A percentile compares a stretch with the other conserved stretches of the same genome.
Evolutionary conservation across 2,797 vertebrate species (phyloP).

Genomic region (Tenualosa ilisha): DNA sequence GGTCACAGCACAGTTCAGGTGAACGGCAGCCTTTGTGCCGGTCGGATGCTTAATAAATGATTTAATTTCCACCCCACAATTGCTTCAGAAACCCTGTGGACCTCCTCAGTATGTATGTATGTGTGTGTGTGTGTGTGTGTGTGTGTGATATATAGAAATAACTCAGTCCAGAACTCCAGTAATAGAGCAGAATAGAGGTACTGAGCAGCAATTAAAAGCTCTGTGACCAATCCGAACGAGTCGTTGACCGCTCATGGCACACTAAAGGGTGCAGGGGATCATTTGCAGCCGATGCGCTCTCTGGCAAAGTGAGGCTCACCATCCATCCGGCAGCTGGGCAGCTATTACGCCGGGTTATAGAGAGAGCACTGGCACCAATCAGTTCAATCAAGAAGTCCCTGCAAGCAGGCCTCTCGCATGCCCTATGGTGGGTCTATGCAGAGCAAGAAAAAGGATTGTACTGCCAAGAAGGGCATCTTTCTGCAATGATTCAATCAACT

Average conservation of each 20-base stretch:
- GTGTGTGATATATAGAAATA: neutral
- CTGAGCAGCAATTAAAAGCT: slow-evolving; percentile 28
- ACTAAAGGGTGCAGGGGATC: neutral
- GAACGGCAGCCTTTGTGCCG: slow-evolving; percentile 31
- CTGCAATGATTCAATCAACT: slow-evolving; percentile 4
- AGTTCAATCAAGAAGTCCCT: neutral
- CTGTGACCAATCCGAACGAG: neutral
- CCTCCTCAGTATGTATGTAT: slow-evolving; percentile 13
- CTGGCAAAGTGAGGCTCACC: neutral
- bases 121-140: slow-evolving; percentile 2
- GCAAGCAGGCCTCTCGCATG: neutral
- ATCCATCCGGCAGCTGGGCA: neutral
- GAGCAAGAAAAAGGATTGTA: neutral
- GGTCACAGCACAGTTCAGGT: slow-evolving; percentile 44
- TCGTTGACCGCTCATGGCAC: neutral
- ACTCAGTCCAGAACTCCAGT: neutral
- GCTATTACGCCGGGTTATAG: neutral
- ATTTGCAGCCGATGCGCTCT: neutral
- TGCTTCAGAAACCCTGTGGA: neutral
- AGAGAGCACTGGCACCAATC: slow-evolving; percentile 2
- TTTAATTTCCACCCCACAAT: neutral
- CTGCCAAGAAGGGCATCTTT: neutral
- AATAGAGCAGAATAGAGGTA: neutral
- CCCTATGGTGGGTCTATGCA: neutral
- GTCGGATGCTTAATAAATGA: slow-evolving; percentile 14